phyloP scores from a whole-genome alignment of 2,888 invertebrate genomes.

The Andrena bucephala region DNA sequence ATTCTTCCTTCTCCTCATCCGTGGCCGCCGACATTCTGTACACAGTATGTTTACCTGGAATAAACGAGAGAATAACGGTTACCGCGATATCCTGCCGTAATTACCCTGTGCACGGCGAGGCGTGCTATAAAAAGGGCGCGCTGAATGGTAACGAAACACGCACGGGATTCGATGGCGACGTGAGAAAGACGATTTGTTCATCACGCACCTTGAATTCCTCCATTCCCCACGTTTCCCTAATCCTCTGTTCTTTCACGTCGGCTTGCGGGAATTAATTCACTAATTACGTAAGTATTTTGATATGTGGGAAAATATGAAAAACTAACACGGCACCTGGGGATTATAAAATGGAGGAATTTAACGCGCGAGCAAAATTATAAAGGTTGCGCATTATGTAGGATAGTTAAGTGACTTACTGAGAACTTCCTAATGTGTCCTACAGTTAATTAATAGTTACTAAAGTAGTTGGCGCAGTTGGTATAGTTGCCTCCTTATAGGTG shows the following conservation, averaged over 20 bases:
- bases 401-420: too few species aligned
- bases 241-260: not conserved
- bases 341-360: not conserved
- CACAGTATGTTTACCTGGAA: constrained; percentile 90
- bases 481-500: too few species aligned
- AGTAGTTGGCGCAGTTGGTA: too few species aligned
- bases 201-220: not conserved
- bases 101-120: constrained; percentile 11
- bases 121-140: constrained; percentile 10
- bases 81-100: constrained; percentile 21
- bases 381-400: not conserved
- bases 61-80: constrained; percentile 44
- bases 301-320: not conserved
- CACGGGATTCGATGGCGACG: constrained; percentile 27
- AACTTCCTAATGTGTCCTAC: too few species aligned
- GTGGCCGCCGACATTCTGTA: constrained; percentile 98
- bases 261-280: not conserved
- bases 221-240: not conserved
- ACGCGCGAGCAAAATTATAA: not conserved
- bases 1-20: constrained; percentile 97
- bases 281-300: not conserved
- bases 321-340: not conserved
- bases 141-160: constrained; percentile 33
- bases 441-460: too few species aligned
- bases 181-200: constrained; percentile 18